These are phyloP conservation scores for Dryococelus australis DNA, from an alignment of 2,888 invertebrate genomes.

Conservation along the genomic window DNA sequence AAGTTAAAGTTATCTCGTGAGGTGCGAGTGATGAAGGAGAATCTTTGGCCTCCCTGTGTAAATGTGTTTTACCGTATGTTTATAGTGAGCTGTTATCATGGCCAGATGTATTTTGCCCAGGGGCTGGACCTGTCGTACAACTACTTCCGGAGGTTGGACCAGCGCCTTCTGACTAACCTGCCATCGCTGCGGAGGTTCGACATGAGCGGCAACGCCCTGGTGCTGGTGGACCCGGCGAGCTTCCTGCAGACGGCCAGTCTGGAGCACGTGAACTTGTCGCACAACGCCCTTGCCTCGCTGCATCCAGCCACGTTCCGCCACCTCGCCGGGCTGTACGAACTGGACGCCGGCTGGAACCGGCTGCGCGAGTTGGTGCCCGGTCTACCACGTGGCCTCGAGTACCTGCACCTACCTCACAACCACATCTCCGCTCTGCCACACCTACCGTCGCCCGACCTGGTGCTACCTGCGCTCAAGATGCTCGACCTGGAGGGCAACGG, in stretches of 20 bases:
- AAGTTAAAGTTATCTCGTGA: no score
- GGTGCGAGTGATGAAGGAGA: no score
- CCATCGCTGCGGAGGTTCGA: constrained; percentile 80
- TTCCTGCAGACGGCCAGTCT: constrained; percentile 76
- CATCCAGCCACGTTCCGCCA: constrained; percentile 81
- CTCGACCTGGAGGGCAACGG: constrained; percentile 78
- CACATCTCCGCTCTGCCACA: constrained; percentile 72
- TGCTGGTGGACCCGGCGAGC: constrained; percentile 73
- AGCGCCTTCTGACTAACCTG: constrained; percentile 74
- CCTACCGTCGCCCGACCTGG: constrained; percentile 69
- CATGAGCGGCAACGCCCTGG: constrained; percentile 76
- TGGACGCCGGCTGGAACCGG: constrained; percentile 78
- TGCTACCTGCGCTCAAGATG: constrained; percentile 73
- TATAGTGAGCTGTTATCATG: no score
- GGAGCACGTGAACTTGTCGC: constrained; percentile 81
- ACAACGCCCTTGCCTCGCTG: constrained; percentile 73
- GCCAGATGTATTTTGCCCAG: constrained; percentile 48
- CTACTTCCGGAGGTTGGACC: constrained; percentile 74
- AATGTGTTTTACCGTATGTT: no score
- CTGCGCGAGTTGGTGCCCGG: constrained; percentile 80
- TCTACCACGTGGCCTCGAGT: constrained; percentile 78
- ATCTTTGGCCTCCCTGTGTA: no score
- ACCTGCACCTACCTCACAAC: constrained; percentile 75
- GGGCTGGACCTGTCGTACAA: constrained; percentile 84
- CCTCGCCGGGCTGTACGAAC: constrained; percentile 76